Conservation (phyloP, 2,113 vertebrate genomes). For the Anarrhichthys ocellatus region DNA sequence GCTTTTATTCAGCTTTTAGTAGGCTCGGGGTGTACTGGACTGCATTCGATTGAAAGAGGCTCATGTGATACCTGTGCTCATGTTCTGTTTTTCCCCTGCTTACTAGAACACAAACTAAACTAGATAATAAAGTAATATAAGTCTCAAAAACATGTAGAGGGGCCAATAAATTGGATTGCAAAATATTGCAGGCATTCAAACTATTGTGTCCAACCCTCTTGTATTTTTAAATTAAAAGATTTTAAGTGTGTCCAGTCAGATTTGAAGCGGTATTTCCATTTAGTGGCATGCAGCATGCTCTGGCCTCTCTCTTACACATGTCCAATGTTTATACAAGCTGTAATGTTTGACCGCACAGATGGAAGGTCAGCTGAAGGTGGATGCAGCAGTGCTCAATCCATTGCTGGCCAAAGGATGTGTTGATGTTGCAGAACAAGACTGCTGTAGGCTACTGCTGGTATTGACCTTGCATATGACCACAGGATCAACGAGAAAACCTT, state of each 20-base stretch:
- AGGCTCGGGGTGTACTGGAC: not conserved
- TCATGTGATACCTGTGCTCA: not conserved
- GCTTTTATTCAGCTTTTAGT: constrained; percentile 22
- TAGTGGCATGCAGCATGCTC: not conserved
- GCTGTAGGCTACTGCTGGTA: constrained; percentile 52
- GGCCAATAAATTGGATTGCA: not conserved
- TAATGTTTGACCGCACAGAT: constrained; percentile 52
- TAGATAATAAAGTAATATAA: not conserved
- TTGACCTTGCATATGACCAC: constrained; percentile 63
- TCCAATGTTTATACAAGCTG: constrained; percentile 53
- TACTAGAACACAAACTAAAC: not conserved
- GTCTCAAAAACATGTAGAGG: not conserved
- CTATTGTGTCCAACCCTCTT: not conserved
- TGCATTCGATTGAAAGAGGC: not conserved
- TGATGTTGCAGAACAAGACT: constrained; percentile 69
- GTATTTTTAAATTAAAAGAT: constrained; percentile 23
- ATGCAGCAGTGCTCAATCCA: constrained; percentile 64
- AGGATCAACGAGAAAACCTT: constrained; percentile 32
- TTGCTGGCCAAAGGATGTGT: constrained; percentile 65
- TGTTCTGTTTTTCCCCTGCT: not conserved
- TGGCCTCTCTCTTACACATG: constrained; percentile 20
- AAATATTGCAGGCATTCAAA: not conserved
- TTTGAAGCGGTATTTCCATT: not conserved
- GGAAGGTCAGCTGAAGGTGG: constrained; percentile 72
- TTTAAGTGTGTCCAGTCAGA: not conserved